A percentile compares a stretch with the other conserved stretches of the same genome.
Conservation (phyloP, 1,140 invertebrate species). For the Reticulitermes speratus region DNA sequence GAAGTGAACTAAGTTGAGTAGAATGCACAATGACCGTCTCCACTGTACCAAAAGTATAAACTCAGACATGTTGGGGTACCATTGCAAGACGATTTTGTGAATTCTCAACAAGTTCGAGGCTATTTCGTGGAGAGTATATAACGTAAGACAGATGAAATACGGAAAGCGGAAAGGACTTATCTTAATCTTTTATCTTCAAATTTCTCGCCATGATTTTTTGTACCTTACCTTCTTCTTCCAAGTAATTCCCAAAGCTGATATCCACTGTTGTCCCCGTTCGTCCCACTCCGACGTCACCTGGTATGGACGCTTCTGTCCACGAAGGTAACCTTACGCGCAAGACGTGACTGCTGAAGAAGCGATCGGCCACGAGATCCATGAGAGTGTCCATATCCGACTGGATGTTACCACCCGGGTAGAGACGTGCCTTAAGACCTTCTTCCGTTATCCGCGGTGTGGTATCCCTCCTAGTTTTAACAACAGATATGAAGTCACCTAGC, state of each 20-base stretch:
- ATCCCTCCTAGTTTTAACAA: conserved; percentile 40
- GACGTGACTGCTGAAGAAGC: conserved; percentile 17
- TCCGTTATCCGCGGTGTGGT: conserved; percentile 38
- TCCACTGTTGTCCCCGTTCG: not conserved
- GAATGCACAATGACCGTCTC: too few species aligned
- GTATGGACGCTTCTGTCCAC: conserved; percentile 14
- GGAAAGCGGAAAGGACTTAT: too few species aligned
- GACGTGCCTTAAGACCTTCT: conserved; percentile 36
- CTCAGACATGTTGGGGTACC: too few species aligned
- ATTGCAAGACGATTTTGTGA: too few species aligned
- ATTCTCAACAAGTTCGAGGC: too few species aligned
- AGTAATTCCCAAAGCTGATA: not conserved
- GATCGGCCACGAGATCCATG: not conserved
- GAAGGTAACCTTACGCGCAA: not conserved
- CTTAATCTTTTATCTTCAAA: too few species aligned
- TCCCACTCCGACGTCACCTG: not conserved
- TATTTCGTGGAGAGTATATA: too few species aligned
- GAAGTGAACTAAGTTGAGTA: too few species aligned
- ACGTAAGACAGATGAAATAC: too few species aligned
- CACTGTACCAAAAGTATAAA: too few species aligned
- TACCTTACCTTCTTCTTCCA: conserved; percentile 25
- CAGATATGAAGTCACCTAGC: conserved; percentile 38
- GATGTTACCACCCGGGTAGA: not conserved
- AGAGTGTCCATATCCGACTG: conserved; percentile 22
- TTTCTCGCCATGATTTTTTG: too few species aligned